phyloP scores from a whole-genome alignment of 2,888 invertebrate genomes.

The Dryocosmus kuriphilus region DNA sequence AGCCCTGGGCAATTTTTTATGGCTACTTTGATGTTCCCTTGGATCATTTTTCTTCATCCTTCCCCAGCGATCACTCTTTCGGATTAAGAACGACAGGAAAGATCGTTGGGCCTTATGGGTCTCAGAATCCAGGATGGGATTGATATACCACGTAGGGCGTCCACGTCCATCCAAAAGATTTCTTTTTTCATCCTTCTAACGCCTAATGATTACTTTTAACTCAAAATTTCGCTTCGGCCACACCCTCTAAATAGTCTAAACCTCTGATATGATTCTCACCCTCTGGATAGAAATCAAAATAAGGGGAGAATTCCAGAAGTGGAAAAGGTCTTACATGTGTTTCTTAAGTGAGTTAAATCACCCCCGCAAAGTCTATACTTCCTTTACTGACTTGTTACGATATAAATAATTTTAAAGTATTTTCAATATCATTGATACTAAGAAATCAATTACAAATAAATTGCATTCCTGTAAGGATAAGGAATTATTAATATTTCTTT shows the following conservation, averaged over 20 bases:
- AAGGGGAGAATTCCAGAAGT: not conserved
- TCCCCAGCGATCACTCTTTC: not conserved
- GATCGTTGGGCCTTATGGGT: not conserved
- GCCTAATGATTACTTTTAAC: conserved; percentile 15
- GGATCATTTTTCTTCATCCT: conserved; percentile 19
- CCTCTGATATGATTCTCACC: conserved; percentile 3
- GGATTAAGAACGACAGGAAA: conserved; percentile 5
- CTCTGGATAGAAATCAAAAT: conserved; percentile 16
- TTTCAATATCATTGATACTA: too few relatives aligned
- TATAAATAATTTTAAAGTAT: not conserved
- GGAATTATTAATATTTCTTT: too few relatives aligned
- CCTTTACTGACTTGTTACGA: not conserved
- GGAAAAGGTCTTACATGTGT: conserved; percentile 11
- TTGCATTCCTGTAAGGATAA: not conserved
- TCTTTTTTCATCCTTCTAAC: not conserved
- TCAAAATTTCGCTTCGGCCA: not conserved
- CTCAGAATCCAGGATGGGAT: not conserved
- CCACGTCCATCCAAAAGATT: conserved; percentile 13
- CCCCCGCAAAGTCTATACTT: not conserved
- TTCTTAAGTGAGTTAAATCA: not conserved
- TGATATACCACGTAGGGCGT: conserved; percentile 5
- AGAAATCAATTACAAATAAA: not conserved
- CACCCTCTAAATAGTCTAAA: not conserved
- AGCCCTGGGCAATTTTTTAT: not conserved
- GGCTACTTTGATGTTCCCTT: not conserved